These are phyloP conservation scores for Mus minutoides DNA, from an alignment of 2,797 vertebrate genomes.

Conservation along the genomic window DNA sequence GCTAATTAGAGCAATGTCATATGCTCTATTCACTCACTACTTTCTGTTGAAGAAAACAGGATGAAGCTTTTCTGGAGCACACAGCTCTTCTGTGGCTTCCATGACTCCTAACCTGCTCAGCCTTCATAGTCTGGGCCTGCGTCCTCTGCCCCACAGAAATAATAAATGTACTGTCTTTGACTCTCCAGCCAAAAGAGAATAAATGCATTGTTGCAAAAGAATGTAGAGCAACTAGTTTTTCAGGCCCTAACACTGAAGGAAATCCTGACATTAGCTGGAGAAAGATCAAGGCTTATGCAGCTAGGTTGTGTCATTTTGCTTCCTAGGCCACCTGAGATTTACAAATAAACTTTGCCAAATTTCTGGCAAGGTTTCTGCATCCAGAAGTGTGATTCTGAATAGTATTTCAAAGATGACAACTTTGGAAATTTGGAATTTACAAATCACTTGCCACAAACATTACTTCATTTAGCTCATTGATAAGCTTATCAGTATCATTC, in stretches of 20 bases:
- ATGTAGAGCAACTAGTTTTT: conserved; percentile 73
- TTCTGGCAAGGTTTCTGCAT: conserved; percentile 30
- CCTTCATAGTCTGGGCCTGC: neutral
- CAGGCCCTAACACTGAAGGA: conserved; percentile 45
- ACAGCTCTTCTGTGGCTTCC: neutral
- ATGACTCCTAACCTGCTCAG: neutral
- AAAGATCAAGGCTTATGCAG: conserved; percentile 33
- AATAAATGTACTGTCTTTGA: conserved; percentile 46
- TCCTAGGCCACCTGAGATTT: conserved; percentile 32
- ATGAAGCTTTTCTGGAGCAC: neutral
- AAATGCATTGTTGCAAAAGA: conserved; percentile 64
- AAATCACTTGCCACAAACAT: conserved; percentile 25
- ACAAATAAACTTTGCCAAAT: conserved; percentile 33
- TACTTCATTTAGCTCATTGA: conserved; percentile 32
- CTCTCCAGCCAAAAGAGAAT: conserved; percentile 37
- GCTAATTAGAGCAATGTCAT: conserved; percentile 1
- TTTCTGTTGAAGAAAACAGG: neutral
- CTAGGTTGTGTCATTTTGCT: conserved; percentile 45
- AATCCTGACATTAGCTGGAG: conserved; percentile 50
- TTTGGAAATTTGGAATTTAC: conserved; percentile 33
- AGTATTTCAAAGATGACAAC: conserved; percentile 37
- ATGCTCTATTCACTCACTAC: conserved; percentile 31
- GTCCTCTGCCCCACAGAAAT: neutral
- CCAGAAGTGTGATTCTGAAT: conserved; percentile 55
- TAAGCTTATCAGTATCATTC: conserved; percentile 25